Percentiles rank a stretch among this genome's conserved stretches.
phyloP scores from a whole-genome alignment of 2,113 vertebrate species.

The Chroicocephalus ridibundus region DNA sequence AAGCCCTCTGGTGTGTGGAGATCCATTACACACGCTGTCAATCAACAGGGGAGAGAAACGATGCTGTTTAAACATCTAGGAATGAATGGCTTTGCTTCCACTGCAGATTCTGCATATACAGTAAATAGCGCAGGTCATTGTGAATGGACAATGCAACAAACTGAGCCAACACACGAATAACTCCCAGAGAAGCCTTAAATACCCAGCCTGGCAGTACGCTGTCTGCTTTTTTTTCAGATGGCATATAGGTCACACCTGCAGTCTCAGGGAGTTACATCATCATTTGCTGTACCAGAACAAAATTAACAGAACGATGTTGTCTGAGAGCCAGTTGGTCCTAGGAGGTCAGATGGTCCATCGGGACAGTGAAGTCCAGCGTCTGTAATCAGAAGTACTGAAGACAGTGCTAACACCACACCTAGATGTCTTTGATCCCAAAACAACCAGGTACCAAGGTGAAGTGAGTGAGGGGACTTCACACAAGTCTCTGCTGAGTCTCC shows the following conservation, averaged over 20 bases:
- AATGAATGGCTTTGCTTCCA: background rate
- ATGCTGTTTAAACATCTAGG: background rate
- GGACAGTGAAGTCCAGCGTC: background rate
- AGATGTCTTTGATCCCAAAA: background rate
- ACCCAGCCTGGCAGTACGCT: background rate
- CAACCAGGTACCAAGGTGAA: background rate
- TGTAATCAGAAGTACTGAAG: background rate
- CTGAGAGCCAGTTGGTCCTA: background rate
- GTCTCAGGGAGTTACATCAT: background rate
- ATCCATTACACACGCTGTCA: background rate
- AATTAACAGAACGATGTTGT: background rate
- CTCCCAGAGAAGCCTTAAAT: background rate
- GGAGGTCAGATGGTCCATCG: background rate
- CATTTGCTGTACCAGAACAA: background rate
- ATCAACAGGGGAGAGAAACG: background rate
- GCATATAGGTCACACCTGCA: background rate
- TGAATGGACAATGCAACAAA: background rate
- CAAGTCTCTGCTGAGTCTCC: background rate
- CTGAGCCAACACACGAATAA: background rate
- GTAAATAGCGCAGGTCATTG: background rate
- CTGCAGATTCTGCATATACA: background rate
- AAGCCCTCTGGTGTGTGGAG: background rate
- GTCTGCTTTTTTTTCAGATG: background rate
- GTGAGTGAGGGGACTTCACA: background rate
- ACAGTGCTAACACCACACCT: background rate